These are phyloP conservation scores for Rhyacophila evoluta DNA, from an alignment of 2,888 invertebrate genomes.

Conservation along the genomic window DNA sequence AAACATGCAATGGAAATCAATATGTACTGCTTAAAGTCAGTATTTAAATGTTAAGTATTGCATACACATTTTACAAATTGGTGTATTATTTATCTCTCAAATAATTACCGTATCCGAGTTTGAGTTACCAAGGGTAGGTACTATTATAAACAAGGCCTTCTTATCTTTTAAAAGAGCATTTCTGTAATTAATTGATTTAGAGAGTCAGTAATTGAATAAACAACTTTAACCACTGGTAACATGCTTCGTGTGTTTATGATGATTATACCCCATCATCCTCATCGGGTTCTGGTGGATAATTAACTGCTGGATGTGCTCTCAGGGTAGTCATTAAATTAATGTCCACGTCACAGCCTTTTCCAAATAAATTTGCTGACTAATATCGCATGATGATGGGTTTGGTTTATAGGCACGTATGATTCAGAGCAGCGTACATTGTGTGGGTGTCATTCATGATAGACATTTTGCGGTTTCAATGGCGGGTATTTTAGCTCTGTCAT, in stretches of 20 bases:
- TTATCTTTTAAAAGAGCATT: not conserved
- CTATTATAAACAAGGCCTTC: not conserved
- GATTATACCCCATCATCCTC: constrained; percentile 8
- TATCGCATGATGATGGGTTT: not conserved
- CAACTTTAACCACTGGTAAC: not conserved
- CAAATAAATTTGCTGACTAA: not conserved
- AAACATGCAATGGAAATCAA: too few species aligned
- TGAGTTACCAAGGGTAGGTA: too few species aligned
- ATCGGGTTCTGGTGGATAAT: not conserved
- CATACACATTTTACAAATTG: too few species aligned
- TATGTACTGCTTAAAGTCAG: too few species aligned
- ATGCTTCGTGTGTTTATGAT: not conserved
- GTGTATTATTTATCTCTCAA: too few species aligned
- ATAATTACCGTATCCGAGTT: too few species aligned
- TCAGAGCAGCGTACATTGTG: not conserved
- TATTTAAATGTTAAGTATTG: too few species aligned
- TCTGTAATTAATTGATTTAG: constrained; percentile 4
- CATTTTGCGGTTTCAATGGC: not conserved
- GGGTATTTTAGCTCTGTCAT: too few species aligned
- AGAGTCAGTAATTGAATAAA: constrained; percentile 1
- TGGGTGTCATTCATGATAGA: not conserved
- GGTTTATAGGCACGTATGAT: not conserved
- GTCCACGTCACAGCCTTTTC: constrained; percentile 3
- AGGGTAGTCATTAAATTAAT: constrained; percentile 2
- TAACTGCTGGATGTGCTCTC: not conserved